Percentiles rank a stretch among this genome's conserved stretches.
These are phyloP conservation scores for Sarcoramphus papa DNA, from an alignment of 2,797 vertebrate species.

Conservation along the genomic window DNA sequence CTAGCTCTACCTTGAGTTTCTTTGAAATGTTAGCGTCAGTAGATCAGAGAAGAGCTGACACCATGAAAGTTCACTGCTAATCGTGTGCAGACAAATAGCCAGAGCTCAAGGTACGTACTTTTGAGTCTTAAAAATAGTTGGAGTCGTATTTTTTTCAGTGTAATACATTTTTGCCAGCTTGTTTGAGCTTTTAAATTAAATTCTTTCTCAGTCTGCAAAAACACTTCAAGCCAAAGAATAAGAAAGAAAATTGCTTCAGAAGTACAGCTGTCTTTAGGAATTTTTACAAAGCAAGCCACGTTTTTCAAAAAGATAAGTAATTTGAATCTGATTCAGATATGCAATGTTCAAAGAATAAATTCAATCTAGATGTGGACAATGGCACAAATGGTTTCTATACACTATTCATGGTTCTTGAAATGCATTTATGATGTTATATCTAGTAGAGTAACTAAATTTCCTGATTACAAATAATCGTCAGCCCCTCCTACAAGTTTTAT, in stretches of 20 bases:
- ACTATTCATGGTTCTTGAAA: not conserved
- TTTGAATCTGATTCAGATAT: conserved; percentile 37
- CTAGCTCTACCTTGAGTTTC: not conserved
- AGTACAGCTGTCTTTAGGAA: conserved; percentile 12
- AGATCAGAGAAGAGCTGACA: not conserved
- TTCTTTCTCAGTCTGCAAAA: conserved; percentile 1
- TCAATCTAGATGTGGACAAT: not conserved
- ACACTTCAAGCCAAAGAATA: not conserved
- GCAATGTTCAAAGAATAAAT: conserved; percentile 25
- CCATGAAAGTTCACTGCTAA: not conserved
- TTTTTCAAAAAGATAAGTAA: conserved; percentile 23
- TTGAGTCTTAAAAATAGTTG: not conserved
- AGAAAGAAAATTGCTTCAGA: conserved; percentile 17
- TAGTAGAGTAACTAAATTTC: not conserved
- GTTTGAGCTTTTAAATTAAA: conserved; percentile 28
- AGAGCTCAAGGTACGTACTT: not conserved
- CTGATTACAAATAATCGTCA: not conserved
- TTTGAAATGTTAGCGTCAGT: not conserved
- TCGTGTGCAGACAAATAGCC: not conserved
- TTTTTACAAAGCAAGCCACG: not conserved
- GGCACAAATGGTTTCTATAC: not conserved
- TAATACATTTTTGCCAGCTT: not conserved
- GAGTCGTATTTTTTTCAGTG: not conserved
- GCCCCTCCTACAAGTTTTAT: not conserved
- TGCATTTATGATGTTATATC: not conserved